phyloP scores from a whole-genome alignment of 2,797 vertebrate species.

The Siniperca scherzeri region DNA sequence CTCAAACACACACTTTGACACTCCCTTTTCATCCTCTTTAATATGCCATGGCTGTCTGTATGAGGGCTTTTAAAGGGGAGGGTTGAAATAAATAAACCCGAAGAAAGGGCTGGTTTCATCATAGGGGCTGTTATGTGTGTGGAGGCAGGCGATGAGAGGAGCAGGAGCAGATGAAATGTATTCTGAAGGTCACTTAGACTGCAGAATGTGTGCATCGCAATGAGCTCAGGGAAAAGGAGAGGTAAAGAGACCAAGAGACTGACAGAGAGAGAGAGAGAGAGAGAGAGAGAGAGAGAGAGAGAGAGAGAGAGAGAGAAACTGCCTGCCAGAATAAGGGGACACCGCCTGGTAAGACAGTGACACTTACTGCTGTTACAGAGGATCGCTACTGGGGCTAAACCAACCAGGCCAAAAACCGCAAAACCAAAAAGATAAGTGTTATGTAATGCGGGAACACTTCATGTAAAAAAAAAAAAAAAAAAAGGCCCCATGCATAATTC shows the following conservation, averaged over 20 bases:
- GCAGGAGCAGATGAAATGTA: slow-evolving; percentile 65
- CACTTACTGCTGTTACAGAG: slow-evolving; percentile 44
- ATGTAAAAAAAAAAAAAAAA: slow-evolving; percentile 14
- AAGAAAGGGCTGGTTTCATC: slow-evolving; percentile 36
- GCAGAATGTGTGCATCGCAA: slow-evolving; percentile 76
- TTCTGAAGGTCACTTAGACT: slow-evolving; percentile 84
- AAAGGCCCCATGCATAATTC: slow-evolving; percentile 75
- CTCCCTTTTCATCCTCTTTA: slow-evolving; percentile 39
- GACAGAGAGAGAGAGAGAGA: not conserved
- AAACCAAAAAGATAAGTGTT: slow-evolving; percentile 64
- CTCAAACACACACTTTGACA: slow-evolving; percentile 38
- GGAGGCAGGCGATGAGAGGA: slow-evolving; percentile 41
- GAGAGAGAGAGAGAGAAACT: slow-evolving; percentile 3
- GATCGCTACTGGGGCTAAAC: slow-evolving; percentile 12
- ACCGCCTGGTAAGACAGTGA: slow-evolving; percentile 35
- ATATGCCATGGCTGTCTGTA: slow-evolving; percentile 33
- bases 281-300: slow-evolving; percentile 3
- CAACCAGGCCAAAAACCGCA: slow-evolving; percentile 35
- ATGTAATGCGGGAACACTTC: slow-evolving; percentile 56
- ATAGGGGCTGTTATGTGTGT: slow-evolving; percentile 9
- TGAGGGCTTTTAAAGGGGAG: slow-evolving; percentile 24
- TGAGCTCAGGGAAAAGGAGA: slow-evolving; percentile 62
- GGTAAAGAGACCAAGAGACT: slow-evolving; percentile 46
- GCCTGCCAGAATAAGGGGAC: slow-evolving; percentile 44
- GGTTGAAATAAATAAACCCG: slow-evolving; percentile 54